A percentile compares a stretch with the other conserved stretches of the same genome.
These are phyloP conservation scores for Saccopteryx bilineata DNA, from an alignment of 2,113 vertebrate species.

Conservation along the genomic window DNA sequence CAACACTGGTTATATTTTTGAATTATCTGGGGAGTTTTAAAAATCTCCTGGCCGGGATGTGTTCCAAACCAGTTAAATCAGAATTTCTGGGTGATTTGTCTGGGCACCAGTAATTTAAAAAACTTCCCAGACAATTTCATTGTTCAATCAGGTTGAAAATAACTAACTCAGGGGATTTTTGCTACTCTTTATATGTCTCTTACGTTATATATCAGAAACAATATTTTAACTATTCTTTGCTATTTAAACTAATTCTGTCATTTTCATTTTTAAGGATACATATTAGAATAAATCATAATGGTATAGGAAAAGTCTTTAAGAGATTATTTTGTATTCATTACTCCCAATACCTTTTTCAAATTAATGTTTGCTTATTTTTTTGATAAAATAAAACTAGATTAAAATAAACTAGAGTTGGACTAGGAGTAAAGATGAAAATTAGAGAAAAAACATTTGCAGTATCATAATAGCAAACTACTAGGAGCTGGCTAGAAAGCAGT, in stretches of 20 bases:
- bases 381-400: conserved; percentile 16
- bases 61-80: conserved; percentile 28
- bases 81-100: background rate
- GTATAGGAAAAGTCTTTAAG: background rate
- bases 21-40: background rate
- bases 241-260: background rate
- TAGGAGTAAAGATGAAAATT: background rate
- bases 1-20: background rate
- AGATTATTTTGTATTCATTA: background rate
- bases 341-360: background rate
- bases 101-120: conserved; percentile 16
- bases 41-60: background rate
- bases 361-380: conserved; percentile 44
- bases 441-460: background rate
- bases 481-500: background rate
- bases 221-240: background rate
- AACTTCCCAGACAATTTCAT: background rate
- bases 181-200: background rate
- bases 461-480: background rate
- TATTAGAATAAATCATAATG: background rate
- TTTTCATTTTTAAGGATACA: background rate
- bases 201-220: conserved; percentile 12
- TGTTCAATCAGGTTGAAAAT: background rate
- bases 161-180: background rate
- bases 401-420: background rate